Percentiles rank a stretch among this genome's conserved stretches.
Evolutionary conservation across 2,113 vertebrate genomes (phyloP).

Genomic region (Oncorhynchus clarkii): DNA sequence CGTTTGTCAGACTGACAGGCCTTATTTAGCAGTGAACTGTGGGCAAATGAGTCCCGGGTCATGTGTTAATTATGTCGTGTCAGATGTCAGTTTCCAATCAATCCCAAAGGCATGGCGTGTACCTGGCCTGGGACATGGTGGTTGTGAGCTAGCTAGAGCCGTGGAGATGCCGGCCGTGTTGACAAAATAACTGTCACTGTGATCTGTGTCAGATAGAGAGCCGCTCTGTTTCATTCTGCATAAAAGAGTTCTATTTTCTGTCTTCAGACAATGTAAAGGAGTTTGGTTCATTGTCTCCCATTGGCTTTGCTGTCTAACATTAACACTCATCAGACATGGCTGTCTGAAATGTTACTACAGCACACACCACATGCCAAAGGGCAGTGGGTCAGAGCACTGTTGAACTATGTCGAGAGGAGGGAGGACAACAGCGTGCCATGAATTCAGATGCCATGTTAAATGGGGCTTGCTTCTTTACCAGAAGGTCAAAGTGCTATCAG

Average conservation of each 20-base stretch:
- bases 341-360: not conserved
- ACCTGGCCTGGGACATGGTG: conserved; percentile 20
- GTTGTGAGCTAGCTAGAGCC: no score
- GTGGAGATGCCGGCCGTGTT: not conserved
- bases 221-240: conserved; percentile 10
- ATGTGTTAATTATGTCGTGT: conserved; percentile 48
- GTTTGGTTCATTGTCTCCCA: no score
- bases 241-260: not conserved
- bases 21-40: conserved; percentile 29
- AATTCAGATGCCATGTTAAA: not conserved
- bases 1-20: conserved; percentile 36
- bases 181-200: conserved; percentile 41
- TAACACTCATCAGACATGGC: no score
- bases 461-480: not conserved
- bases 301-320: no score
- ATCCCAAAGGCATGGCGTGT: conserved; percentile 42
- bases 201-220: conserved; percentile 23
- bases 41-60: conserved; percentile 38
- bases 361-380: not conserved
- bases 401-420: not conserved
- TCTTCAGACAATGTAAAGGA: not conserved
- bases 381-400: not conserved
- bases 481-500: not conserved
- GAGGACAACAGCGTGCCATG: not conserved
- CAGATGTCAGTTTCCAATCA: conserved; percentile 50